Evolutionary conservation across 2,113 vertebrate species (phyloP), one percentile per base, ranked within the genome.

Genomic region (Cynocephalus volans): DNA sequence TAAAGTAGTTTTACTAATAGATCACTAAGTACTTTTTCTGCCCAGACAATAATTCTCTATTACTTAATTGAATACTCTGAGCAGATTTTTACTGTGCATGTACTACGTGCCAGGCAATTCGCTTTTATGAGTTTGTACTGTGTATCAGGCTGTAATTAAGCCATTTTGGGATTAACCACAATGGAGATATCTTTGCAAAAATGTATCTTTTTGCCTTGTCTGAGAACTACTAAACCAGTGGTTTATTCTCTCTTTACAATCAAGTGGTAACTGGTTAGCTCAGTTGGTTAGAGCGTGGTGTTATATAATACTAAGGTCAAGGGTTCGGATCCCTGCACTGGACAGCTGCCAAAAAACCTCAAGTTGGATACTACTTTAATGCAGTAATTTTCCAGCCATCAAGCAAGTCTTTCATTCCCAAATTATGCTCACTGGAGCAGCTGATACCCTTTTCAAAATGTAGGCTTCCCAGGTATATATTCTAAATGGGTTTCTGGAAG

Each of bases 11-110:
- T 67, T 83, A 76, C 72, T 75, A 79, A 91, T 41, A 21, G 12
- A 24, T 90, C 8, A 36, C n/a, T 54, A 48, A 93, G 33, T 56
- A 50, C 2, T 50, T 8, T 84, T 95, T 64, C n/a, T 83, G 56
- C 26, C 95, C 26, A 88, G 83, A 69, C 23, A 88, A 73, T 64
- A 70, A 80, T 89, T 85, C 4, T 76, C 21, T 86, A 8, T 45
- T 58, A 86, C 64, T 88, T 81, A 41, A 82, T 36, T 26, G 13
- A 92, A 31, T 89, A 73, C 5, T 13, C 76, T 65, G 67, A 73
- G 31, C 11, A n/a, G 48, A 24, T 33, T 97, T 96, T 95, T 96
- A 83, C n/a, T 96, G 80, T 80, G 31, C 9, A 92, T 50, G 85
- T 85, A 81, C 72, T 82, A n/a, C 86, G 26, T 80, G 17, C 28